Base-by-base conservation (phyloP, 2,797 vertebrate species). In the Melanotaenia pygmaea region DNA sequence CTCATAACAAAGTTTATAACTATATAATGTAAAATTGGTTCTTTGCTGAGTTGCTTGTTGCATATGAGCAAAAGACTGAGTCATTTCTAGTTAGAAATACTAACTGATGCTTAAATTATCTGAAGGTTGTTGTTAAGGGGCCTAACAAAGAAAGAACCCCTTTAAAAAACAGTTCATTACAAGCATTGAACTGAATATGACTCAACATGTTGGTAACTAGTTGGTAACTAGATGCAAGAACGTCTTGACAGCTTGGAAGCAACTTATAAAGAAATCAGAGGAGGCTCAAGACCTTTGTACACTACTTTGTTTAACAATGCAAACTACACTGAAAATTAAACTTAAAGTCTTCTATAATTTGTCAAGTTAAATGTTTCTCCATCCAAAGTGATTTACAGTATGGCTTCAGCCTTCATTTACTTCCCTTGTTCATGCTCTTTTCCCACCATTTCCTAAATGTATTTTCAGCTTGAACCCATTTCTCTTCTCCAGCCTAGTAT, bases 391-490 rank as follows among this genome's bases (percentile, higher is more conserved):
- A 57, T 72, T 50, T n/a, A 35, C 24, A 34, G 13, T 38, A 37
- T 24, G 11, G 16, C 10, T 59, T 66, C 37, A 40, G 20, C 40
- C 32, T 69, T 30, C 5, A 53, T 81, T 61, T 68, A 66, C 64
- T 63, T 47, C n/a, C 57, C 51, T 38, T 43, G 47, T 74, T 72
- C 59, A 47, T 63, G 24, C 60, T 50, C 13, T 16, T 58, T 70
- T 59, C 2, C 28, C 50, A 8, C 59, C 18, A 64, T 76, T 71
- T 83, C 59, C 76, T 66, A 64, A 80, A 82, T 68, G 74, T 77
- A 64, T 86, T 88, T 84, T 72, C 43, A 59, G 10, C 57, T 43
- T 66, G 69, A 86, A 77, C 47, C 59, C 16, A 56, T 77, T 77
- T 73, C 76, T 67, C 30, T 32, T 40, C 26, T 59, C 4, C 58